Evolutionary conservation across 2,113 vertebrate genomes (phyloP).

Genomic region (Alosa alosa): DNA sequence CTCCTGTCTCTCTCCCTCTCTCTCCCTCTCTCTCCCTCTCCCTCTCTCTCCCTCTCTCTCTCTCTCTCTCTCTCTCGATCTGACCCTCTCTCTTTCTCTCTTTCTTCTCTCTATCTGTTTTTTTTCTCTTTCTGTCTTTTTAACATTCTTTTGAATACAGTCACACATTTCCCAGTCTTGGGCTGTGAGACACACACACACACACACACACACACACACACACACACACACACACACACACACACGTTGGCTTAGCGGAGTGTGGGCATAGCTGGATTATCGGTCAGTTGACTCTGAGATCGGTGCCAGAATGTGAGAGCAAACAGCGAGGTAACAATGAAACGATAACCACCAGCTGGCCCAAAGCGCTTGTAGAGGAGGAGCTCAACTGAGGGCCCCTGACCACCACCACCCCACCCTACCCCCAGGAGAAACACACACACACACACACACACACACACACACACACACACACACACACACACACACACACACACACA

Average conservation of each 20-base stretch:
- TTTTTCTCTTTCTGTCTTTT: constrained; percentile 13
- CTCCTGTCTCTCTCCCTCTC: constrained; percentile 38
- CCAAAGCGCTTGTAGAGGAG: not conserved
- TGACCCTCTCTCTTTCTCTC: not conserved
- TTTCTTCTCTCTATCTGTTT: constrained; percentile 18
- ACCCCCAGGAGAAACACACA: not conserved
- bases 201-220: constrained; percentile 34
- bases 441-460: too few species aligned
- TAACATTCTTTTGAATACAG: not conserved
- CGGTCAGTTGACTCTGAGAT: constrained; percentile 63
- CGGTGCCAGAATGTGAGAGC: constrained; percentile 56
- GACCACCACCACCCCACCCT: not conserved
- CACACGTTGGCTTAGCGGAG: constrained; percentile 40
- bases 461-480: too few species aligned
- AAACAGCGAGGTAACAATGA: constrained; percentile 56
- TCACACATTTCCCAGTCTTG: not conserved
- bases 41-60: not conserved
- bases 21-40: constrained; percentile 19
- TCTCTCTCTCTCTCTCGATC: not conserved
- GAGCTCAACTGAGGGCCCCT: not conserved
- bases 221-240: constrained; percentile 37
- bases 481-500: too few species aligned
- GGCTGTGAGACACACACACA: constrained; percentile 24
- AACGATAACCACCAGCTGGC: constrained; percentile 54
- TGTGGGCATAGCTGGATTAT: constrained; percentile 59